phyloP scores from a whole-genome alignment of 2,888 invertebrate species.

The Dolichopus griseipennis region DNA sequence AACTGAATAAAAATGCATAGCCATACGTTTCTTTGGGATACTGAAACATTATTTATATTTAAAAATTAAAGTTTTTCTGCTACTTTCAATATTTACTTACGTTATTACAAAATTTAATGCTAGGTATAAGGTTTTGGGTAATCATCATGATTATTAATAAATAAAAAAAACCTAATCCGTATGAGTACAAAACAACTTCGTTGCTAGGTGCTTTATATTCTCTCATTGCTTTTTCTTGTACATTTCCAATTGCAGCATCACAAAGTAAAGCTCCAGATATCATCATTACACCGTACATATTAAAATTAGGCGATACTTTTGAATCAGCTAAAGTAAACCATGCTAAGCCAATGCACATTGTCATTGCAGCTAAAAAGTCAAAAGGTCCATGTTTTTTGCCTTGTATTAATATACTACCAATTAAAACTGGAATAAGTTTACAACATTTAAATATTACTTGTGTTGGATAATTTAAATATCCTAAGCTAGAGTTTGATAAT shows the following conservation, averaged over 20 bases:
- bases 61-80: background rate
- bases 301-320: conserved; percentile 64
- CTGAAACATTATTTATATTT: conserved; percentile 44
- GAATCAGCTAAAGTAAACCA: conserved; percentile 83
- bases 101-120: conserved; percentile 65
- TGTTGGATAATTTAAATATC: conserved; percentile 92
- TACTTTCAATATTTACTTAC: conserved; percentile 44
- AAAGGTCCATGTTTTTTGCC: conserved; percentile 74
- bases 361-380: conserved; percentile 73
- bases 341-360: conserved; percentile 83
- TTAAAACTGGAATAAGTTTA: conserved; percentile 89
- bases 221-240: conserved; percentile 93
- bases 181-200: conserved; percentile 89
- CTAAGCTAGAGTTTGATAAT: conserved; percentile 86
- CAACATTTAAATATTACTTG: conserved; percentile 97
- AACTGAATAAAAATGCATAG: conserved; percentile 75
- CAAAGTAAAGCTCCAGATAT: conserved; percentile 80
- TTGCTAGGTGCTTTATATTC: conserved; percentile 72
- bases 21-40: conserved; percentile 67
- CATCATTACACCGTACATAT: conserved; percentile 60
- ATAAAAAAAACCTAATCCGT: conserved; percentile 78
- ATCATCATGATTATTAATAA: conserved; percentile 62
- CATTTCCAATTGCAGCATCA: conserved; percentile 93
- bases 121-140: conserved; percentile 65
- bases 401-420: conserved; percentile 88